Conservation (phyloP, 2,113 vertebrate species). For the Vidua chalybeata region DNA sequence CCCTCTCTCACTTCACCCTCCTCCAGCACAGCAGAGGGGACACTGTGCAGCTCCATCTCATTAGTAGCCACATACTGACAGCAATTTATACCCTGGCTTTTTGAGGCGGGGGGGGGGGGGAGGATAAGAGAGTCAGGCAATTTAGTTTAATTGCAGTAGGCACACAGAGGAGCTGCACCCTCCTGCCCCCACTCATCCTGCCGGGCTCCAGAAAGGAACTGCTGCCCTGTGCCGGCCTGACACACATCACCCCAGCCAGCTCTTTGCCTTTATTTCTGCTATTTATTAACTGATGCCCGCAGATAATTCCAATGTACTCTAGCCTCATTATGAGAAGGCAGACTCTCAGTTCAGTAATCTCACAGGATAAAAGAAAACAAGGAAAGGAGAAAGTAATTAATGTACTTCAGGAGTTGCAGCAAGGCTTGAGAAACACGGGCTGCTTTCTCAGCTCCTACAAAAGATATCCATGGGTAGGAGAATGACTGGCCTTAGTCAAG, state of each 20-base stretch:
- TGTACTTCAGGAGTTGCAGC: fast-evolving
- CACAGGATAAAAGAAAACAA: constrained; percentile 10
- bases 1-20: background rate
- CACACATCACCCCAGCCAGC: background rate
- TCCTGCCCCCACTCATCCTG: background rate
- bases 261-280: background rate
- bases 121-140: background rate
- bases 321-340: constrained; percentile 11
- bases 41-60: background rate
- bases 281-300: background rate
- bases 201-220: background rate
- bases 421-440: background rate
- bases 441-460: background rate
- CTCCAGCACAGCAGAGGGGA: background rate
- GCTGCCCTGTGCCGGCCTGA: background rate
- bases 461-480: background rate
- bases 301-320: background rate
- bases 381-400: background rate
- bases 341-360: background rate
- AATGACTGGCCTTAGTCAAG: background rate
- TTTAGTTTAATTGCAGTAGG: background rate
- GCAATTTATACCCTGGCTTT: background rate
- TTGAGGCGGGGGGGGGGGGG: background rate
- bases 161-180: fast-evolving
- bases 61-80: background rate